Base-by-base conservation (phyloP, 2,113 vertebrate species). In the Stercorarius parasiticus region DNA sequence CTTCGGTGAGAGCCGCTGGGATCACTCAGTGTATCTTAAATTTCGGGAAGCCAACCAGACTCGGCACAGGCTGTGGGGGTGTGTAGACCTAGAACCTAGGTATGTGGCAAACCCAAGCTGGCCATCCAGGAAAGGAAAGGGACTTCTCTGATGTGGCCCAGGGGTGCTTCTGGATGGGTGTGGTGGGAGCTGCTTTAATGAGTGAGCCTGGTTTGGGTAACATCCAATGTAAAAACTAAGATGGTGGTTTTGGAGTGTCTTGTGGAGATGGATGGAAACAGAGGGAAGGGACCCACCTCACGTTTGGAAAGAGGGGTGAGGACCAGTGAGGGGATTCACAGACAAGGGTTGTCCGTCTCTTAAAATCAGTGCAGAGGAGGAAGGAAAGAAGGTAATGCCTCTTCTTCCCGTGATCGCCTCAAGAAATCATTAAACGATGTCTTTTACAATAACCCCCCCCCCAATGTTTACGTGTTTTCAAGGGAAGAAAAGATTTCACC, bases 301-400 rank as follows among this genome's bases (percentile, higher is more conserved):
- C 0, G 0, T 53, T 59, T 71, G 43, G 55, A 26, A 64, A 61
- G 30, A 67, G 25, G 9, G 21, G 5, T 38, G 36, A 74, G 25
- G 8, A n/a, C 38, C 36, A 30, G 5, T 21, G 23, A 45, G 22
- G 12, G 32, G 9, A 16, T 78, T 62, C 42, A 25, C 2, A 11
- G n/a, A 13, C 1, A 1, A 40, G 26, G n/a, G 12, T 17, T 70
- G 53, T 38, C 1, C 0, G 15, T 40, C 17, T 83, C 26, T 55
- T 49, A 43, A 50, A 52, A 32, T 40, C 4, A 79, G 23, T 32
- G n/a, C 32, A 49, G 19, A 90, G 29, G 13, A 81, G 14, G 49
- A 50, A 85, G 40, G 34, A 73, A 49, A 23, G 40, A 50, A 74
- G 26, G 34, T 17, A 59, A 72, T 23, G 10, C 27, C 40, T 62